These are phyloP conservation scores for Lycopodina hypogea DNA, from an alignment of 37 sponge, comb jelly and placozoan genomes.

Conservation along the genomic window DNA sequence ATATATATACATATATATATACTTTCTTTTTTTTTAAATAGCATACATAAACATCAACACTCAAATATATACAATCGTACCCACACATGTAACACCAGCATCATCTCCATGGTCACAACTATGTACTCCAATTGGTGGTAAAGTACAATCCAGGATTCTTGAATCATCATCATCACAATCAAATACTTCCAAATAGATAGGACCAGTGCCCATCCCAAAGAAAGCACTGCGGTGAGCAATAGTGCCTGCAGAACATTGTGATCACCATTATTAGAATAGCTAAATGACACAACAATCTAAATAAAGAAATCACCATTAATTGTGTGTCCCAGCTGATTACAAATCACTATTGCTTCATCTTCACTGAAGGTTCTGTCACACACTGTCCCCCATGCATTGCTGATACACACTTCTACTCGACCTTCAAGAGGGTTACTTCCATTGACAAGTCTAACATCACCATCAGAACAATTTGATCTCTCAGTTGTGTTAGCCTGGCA, in stretches of 20 bases:
- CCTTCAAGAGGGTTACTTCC: slow-evolving; percentile 7
- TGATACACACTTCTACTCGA: slow-evolving; percentile 43
- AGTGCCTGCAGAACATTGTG: slow-evolving; percentile 7
- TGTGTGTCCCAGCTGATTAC: slow-evolving; percentile 29
- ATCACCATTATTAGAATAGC: not conserved
- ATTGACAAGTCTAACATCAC: slow-evolving; percentile 29
- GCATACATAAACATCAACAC: not conserved
- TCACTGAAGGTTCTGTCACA: slow-evolving; percentile 55
- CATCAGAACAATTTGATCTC: slow-evolving; percentile 11
- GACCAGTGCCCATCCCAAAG: slow-evolving; percentile 33
- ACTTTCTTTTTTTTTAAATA: not conserved
- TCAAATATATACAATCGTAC: not conserved
- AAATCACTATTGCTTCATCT: slow-evolving; percentile 42
- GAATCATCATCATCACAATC: slow-evolving; percentile 9
- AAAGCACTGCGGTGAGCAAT: not conserved
- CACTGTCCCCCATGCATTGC: slow-evolving; percentile 46
- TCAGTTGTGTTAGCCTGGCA: slow-evolving; percentile 13
- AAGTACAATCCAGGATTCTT: slow-evolving; percentile 17
- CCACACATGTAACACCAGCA: slow-evolving; percentile 52
- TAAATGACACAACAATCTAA: no score
- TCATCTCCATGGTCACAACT: slow-evolving; percentile 51
- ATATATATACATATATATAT: not conserved
- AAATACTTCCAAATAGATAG: slow-evolving; percentile 28
- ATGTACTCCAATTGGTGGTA: slow-evolving; percentile 2
- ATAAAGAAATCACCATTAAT: slow-evolving; percentile 11